Base-by-base conservation (phyloP, 92 coral and sea anemone species). In the Porites cylindrica region DNA sequence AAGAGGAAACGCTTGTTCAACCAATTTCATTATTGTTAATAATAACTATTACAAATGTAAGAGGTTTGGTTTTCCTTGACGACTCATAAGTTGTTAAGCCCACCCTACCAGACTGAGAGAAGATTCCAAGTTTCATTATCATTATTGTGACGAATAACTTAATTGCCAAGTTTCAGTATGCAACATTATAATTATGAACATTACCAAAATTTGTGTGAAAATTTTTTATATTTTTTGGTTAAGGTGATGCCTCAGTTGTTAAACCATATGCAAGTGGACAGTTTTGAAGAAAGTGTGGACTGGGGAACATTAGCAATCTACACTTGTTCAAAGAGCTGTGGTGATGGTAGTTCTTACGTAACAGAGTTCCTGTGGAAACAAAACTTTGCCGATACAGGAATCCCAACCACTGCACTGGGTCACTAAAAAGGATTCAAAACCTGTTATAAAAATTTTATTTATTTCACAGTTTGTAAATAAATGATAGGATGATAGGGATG, bases 321-420 rank as follows among this genome's bases (percentile, higher is more conserved):
- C 89, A 97, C 99, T 10, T 97, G 99, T 79, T 75, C 91, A 17
- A 67, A 89, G 51, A 91, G 88, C 87, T 97, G 99, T 81, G 94
- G 82, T 16, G 81, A 77, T 61, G 89, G 93, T 3, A 83, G 21
- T 51, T 54, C 93, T 58, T 97, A 97, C 77, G 88, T 81, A 14
- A 72, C 90, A 51, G 99, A 97, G 88, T 97, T 95, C 89, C 89
- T 93, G 21, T 97, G 99, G 98, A 97, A 95, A 92, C 99, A 97
- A 81, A 96, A 97, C 87, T 95, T 97, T 91, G 86, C 99, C 66
- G 91, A 97, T 51, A 95, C 97, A 74, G 99, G 98, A 16, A 67
- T 96, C 21, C 81, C 87, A 83, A 74, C 51, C 29, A 74, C 73
- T 74, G 79, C 74, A 26, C 64, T 83, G 5, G 85, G 69, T 51